Evolutionary conservation across 2,113 vertebrate species (phyloP).

Genomic region (Ceratotherium simum): DNA sequence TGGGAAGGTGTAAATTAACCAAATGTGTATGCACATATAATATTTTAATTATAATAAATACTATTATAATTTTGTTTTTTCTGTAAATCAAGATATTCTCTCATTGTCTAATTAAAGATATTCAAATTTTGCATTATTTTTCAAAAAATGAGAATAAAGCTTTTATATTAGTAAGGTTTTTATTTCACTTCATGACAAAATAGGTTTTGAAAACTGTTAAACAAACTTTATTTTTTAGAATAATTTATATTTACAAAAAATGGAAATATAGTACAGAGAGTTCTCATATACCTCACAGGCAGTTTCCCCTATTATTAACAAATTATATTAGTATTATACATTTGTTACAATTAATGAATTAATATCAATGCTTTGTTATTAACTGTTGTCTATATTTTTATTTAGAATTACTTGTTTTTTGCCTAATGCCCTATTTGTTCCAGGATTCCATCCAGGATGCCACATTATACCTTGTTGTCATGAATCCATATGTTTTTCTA

Average conservation of each 20-base stretch:
- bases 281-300: neutral
- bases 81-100: neutral
- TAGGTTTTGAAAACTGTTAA: neutral
- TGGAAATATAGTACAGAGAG: neutral
- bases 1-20: neutral
- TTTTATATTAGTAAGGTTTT: neutral
- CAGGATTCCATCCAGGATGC: neutral
- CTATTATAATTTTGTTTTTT: neutral
- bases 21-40: neutral
- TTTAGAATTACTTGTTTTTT: neutral
- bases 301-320: neutral
- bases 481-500: neutral
- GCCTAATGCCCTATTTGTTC: neutral
- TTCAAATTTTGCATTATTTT: neutral
- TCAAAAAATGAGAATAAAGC: neutral
- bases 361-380: neutral
- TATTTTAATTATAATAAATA: neutral
- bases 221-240: neutral
- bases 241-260: neutral
- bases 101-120: neutral
- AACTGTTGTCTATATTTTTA: neutral
- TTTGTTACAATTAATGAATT: neutral
- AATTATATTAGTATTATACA: neutral
- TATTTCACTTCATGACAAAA: neutral
- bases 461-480: neutral